These are phyloP conservation scores for Pristiophorus japonicus DNA, from an alignment of 2,113 vertebrate species.

Conservation along the genomic window DNA sequence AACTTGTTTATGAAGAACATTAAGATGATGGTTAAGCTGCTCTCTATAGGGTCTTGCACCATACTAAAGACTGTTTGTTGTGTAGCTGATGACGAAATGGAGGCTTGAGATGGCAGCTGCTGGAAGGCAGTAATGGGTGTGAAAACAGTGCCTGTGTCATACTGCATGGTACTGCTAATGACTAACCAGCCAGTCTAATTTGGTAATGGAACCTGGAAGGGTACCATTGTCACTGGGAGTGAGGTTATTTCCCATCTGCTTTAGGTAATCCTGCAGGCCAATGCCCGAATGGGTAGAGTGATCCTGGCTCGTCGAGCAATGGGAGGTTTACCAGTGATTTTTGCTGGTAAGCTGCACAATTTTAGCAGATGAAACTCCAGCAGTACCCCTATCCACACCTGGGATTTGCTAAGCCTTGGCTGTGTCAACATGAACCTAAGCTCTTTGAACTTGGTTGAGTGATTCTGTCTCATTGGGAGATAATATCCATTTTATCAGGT, in stretches of 20 bases:
- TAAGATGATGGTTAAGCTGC: too few relatives aligned
- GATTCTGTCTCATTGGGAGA: background rate
- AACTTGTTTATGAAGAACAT: background rate
- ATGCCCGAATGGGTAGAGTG: background rate
- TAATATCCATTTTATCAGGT: background rate
- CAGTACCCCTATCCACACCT: background rate
- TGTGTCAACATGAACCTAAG: background rate
- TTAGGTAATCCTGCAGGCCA: background rate
- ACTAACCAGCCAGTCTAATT: background rate
- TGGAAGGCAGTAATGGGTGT: background rate
- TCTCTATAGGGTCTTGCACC: background rate
- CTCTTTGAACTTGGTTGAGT: background rate
- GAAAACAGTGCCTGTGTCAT: background rate
- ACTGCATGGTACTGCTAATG: background rate
- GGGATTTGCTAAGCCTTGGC: background rate
- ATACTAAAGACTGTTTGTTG: background rate
- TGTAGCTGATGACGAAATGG: background rate
- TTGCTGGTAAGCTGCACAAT: background rate
- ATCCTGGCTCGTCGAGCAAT: background rate
- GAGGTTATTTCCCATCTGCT: background rate
- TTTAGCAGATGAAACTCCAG: background rate
- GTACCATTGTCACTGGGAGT: background rate
- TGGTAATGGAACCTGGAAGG: background rate
- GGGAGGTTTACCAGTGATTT: background rate
- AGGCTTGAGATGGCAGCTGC: background rate